Evolutionary conservation across 2,797 vertebrate genomes (phyloP).

Genomic region (Takifugu rubripes): DNA sequence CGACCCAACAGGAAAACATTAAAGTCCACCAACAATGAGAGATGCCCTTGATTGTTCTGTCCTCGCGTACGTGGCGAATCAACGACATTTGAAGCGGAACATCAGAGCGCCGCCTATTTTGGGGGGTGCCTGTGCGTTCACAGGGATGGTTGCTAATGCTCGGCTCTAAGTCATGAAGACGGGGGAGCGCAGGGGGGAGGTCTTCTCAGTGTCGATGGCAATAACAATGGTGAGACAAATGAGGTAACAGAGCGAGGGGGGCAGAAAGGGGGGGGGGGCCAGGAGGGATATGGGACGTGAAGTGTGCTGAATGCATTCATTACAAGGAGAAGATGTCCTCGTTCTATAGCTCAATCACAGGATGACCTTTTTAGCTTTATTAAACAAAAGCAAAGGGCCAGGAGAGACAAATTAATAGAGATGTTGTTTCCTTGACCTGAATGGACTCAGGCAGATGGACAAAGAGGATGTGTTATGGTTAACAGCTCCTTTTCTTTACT

Average conservation of each 20-base stretch:
- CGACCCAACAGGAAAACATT: too few relatives aligned
- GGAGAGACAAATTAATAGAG: slow-evolving; percentile 56
- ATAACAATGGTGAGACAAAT: slow-evolving; percentile 49
- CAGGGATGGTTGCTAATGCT: slow-evolving; percentile 21
- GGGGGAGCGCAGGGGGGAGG: slow-evolving; percentile 35
- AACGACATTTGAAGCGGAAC: too few relatives aligned
- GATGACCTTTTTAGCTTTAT: slow-evolving; percentile 40
- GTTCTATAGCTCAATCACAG: slow-evolving; percentile 37
- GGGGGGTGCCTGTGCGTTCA: slow-evolving; percentile 40
- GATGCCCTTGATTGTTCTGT: slow-evolving; percentile 3
- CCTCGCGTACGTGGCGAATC: too few relatives aligned
- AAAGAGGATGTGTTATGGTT: slow-evolving; percentile 49
- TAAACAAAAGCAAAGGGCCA: slow-evolving; percentile 46
- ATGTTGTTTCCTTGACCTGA: slow-evolving; percentile 51
- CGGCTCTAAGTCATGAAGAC: slow-evolving; percentile 32
- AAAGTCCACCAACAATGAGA: too few relatives aligned
- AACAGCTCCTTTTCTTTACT: slow-evolving; percentile 57
- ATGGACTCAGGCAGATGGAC: slow-evolving; percentile 42
- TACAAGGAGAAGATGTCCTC: slow-evolving; percentile 18
- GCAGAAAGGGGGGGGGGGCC: slow-evolving; percentile 18
- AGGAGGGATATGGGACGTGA: slow-evolving; percentile 24
- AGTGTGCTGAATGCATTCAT: slow-evolving; percentile 31
- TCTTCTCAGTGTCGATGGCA: slow-evolving; percentile 30
- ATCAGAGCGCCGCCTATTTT: too few relatives aligned
- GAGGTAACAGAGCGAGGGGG: slow-evolving; percentile 10